Percentiles rank a stretch among this genome's conserved stretches.
Evolutionary conservation across 1,140 invertebrate genomes (phyloP).

Genomic region (Marisa cornuarietis): DNA sequence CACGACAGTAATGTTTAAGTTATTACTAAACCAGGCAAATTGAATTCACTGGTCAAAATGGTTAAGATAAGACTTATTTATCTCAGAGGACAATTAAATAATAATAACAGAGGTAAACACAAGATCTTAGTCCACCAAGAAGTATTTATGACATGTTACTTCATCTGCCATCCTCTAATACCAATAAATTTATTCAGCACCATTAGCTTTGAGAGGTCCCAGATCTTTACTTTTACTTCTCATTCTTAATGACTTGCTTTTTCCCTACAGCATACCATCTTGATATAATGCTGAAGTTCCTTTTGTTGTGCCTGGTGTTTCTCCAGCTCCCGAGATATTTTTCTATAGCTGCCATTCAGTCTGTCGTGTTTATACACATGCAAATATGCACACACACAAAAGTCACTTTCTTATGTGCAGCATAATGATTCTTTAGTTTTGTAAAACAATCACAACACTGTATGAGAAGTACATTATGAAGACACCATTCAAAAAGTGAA

Average conservation of each 20-base stretch:
- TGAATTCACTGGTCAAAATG: background rate
- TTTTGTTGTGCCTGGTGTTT: conserved; percentile 49
- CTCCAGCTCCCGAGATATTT: conserved; percentile 44
- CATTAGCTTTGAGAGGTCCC: background rate
- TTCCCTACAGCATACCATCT: conserved; percentile 43
- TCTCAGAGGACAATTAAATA: too few relatives aligned
- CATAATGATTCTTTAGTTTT: too few relatives aligned
- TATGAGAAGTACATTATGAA: too few relatives aligned
- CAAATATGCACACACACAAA: conserved; percentile 5
- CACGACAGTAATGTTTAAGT: background rate
- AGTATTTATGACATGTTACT: too few relatives aligned
- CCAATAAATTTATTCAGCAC: background rate
- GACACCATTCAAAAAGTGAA: too few relatives aligned
- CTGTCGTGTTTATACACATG: conserved; percentile 1
- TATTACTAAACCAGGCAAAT: background rate
- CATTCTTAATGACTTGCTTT: background rate
- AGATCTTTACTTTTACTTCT: background rate
- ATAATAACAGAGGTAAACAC: too few relatives aligned
- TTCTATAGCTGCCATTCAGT: conserved; percentile 43
- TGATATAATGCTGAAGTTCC: conserved; percentile 58
- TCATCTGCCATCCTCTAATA: background rate
- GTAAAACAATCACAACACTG: too few relatives aligned
- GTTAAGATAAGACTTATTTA: background rate
- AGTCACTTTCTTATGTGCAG: background rate
- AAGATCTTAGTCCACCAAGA: too few relatives aligned